Evolutionary conservation across 2,797 vertebrate genomes (phyloP).

Genomic region (Dipus sagitta): DNA sequence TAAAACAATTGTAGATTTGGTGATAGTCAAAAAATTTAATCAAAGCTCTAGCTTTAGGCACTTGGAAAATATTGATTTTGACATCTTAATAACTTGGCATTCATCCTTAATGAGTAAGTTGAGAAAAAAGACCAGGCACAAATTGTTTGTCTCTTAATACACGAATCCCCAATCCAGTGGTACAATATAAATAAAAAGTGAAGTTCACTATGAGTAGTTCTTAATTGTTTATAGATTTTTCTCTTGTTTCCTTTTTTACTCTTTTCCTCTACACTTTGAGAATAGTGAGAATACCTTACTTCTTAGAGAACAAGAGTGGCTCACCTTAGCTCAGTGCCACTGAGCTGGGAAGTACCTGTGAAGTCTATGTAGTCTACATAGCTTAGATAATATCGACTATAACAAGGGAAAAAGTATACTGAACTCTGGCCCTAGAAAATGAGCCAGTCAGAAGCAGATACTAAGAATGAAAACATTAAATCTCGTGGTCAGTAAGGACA

Average conservation of each 20-base stretch:
- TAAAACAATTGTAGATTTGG: background rate
- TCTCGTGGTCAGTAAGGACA: background rate
- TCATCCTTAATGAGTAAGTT: slow-evolving; percentile 17
- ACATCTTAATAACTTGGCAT: slow-evolving; percentile 11
- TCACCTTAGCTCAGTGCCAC: background rate
- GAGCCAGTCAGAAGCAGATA: background rate
- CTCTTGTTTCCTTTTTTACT: background rate
- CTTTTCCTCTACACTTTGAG: background rate
- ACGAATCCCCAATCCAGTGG: background rate
- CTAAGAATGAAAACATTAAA: background rate
- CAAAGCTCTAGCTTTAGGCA: background rate
- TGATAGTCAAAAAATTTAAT: slow-evolving; percentile 56
- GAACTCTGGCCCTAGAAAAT: background rate
- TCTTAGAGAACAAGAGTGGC: background rate
- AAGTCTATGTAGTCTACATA: background rate
- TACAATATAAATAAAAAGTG: background rate
- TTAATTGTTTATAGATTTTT: background rate
- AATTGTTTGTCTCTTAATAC: background rate
- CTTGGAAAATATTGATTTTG: slow-evolving; percentile 18
- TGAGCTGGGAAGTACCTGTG: background rate
- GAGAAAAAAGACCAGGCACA: background rate
- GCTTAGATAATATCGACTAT: background rate
- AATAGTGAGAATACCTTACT: too few relatives aligned
- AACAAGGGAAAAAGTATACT: background rate
- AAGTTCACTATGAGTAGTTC: background rate